These are phyloP conservation scores for Dasypogon diadema DNA, from an alignment of 2,888 invertebrate genomes.

Conservation along the genomic window DNA sequence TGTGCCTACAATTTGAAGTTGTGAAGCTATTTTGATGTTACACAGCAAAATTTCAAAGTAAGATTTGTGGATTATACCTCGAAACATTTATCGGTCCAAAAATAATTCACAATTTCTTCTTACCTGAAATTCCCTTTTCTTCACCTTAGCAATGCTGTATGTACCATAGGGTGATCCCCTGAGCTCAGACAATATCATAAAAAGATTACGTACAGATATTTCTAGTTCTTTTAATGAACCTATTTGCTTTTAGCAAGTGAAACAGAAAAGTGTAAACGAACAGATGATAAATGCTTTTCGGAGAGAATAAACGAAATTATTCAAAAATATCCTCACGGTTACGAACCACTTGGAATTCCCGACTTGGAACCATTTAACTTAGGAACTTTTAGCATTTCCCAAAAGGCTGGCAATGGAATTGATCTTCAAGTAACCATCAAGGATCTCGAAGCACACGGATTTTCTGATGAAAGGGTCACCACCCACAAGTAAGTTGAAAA, in stretches of 20 bases:
- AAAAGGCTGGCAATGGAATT: background rate
- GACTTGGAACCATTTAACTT: slow-evolving; percentile 6
- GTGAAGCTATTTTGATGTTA: too few relatives aligned
- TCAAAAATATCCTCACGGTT: background rate
- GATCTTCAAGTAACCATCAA: background rate
- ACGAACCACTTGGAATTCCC: background rate
- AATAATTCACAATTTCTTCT: too few relatives aligned
- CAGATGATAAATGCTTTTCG: background rate
- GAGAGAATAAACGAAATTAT: background rate
- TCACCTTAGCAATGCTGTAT: too few relatives aligned
- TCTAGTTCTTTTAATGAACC: too few relatives aligned
- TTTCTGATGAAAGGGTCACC: background rate
- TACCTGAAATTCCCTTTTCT: too few relatives aligned
- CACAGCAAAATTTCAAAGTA: too few relatives aligned
- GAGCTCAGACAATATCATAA: too few relatives aligned
- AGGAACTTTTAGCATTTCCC: background rate
- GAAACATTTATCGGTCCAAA: too few relatives aligned
- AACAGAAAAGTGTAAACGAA: background rate
- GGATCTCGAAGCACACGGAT: background rate
- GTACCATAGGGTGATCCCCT: too few relatives aligned
- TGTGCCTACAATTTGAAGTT: too few relatives aligned
- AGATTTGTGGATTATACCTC: too few relatives aligned
- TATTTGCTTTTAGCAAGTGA: background rate
- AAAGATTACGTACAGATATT: too few relatives aligned
- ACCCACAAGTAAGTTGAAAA: background rate